Percentiles rank a stretch among this genome's conserved stretches.
Evolutionary conservation across 2,888 invertebrate species (phyloP).

Genomic region (Parnassius glacialis): DNA sequence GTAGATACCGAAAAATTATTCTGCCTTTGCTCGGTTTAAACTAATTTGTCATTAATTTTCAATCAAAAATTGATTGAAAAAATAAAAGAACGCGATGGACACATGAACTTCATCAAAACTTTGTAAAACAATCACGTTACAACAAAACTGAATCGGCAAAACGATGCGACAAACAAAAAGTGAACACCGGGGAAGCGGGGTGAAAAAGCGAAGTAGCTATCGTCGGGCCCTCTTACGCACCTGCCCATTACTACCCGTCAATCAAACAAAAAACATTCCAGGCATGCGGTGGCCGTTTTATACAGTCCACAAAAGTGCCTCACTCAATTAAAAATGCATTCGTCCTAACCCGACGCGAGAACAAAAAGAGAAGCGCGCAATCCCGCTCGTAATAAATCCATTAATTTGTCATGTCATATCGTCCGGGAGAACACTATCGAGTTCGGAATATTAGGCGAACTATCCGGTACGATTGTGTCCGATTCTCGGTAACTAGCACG

Average conservation of each 20-base stretch:
- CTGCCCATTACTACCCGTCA: slow-evolving; percentile 80
- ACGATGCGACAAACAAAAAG: slow-evolving; percentile 62
- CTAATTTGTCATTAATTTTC: neutral
- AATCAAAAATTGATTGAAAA: neutral
- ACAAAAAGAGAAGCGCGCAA: slow-evolving; percentile 59
- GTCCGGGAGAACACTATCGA: slow-evolving; percentile 60
- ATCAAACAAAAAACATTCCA: slow-evolving; percentile 76
- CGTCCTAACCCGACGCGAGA: slow-evolving; percentile 71
- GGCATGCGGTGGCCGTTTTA: slow-evolving; percentile 77
- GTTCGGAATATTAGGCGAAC: slow-evolving; percentile 53
- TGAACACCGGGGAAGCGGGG: slow-evolving; percentile 53
- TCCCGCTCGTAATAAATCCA: slow-evolving; percentile 79
- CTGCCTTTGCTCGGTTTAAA: neutral
- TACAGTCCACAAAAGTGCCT: slow-evolving; percentile 79
- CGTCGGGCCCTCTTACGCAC: slow-evolving; percentile 67
- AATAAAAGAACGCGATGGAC: neutral
- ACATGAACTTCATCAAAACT: slow-evolving; percentile 2
- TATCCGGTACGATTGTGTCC: slow-evolving; percentile 50
- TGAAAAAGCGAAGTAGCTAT: slow-evolving; percentile 77
- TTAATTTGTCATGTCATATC: slow-evolving; percentile 81
- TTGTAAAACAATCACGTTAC: slow-evolving; percentile 55
- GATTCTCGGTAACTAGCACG: slow-evolving; percentile 68
- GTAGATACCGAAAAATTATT: too few relatives aligned
- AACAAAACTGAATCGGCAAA: slow-evolving; percentile 56
- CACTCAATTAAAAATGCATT: slow-evolving; percentile 81